Conservation (phyloP, 92 coral and sea anemone species). For the Metridium senile region DNA sequence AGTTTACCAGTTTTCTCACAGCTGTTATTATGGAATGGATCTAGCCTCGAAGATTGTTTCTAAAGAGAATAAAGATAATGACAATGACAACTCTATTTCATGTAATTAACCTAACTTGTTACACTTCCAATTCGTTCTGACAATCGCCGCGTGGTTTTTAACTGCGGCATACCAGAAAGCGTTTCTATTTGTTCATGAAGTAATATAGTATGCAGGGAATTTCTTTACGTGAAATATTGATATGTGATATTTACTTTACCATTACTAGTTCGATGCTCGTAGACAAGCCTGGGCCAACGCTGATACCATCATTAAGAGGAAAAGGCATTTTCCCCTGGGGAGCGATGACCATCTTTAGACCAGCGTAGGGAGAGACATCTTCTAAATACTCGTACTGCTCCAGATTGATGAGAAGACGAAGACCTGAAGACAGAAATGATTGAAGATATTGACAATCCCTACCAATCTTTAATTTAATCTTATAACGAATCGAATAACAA, state of each 20-base stretch:
- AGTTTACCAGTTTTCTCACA: slow-evolving; percentile 32
- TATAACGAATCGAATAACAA: no score
- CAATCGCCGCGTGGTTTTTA: no score
- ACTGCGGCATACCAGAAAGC: no score
- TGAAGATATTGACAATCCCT: no score
- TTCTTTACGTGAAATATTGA: no score
- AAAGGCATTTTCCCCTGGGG: slow-evolving; percentile 69
- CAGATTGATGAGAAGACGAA: slow-evolving; percentile 63
- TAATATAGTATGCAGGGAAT: no score
- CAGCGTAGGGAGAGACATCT: slow-evolving; percentile 63
- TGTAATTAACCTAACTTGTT: no score
- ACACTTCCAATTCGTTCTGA: neutral
- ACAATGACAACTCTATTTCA: no score
- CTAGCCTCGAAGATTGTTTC: slow-evolving; percentile 28
- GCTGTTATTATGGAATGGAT: slow-evolving; percentile 54
- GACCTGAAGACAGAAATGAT: slow-evolving; percentile 43
- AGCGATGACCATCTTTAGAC: slow-evolving; percentile 59
- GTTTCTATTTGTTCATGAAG: no score
- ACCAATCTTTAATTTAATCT: no score
- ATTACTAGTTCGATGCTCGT: slow-evolving; percentile 57
- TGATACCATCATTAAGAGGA: slow-evolving; percentile 70
- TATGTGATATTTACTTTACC: slow-evolving; percentile 45
- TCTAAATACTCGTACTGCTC: slow-evolving; percentile 62
- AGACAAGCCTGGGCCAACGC: slow-evolving; percentile 73
- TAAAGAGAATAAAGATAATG: neutral